Conservation (phyloP, 1,140 invertebrate genomes). For the Prorops nasuta region DNA sequence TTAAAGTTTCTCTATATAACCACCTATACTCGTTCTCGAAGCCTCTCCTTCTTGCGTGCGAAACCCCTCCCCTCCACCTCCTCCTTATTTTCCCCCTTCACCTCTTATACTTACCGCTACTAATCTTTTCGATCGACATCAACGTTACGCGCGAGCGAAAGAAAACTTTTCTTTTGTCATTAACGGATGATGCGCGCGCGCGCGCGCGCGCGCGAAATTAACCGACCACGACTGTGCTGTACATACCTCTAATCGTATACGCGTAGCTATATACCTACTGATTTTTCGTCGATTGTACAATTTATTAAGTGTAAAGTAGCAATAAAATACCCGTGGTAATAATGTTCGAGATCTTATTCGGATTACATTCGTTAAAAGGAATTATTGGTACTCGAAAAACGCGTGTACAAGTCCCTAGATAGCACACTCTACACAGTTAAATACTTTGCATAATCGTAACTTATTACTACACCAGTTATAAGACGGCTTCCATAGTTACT, state of each 20-base stretch:
- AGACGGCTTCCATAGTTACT: constrained; percentile 16
- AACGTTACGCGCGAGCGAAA: constrained; percentile 20
- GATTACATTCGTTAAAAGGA: no score
- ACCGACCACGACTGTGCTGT: constrained; percentile 3
- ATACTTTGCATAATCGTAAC: constrained; percentile 42
- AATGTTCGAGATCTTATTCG: no score
- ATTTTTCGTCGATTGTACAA: no score
- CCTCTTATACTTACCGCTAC: constrained; percentile 4
- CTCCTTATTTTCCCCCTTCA: constrained; percentile 11
- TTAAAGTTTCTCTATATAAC: constrained; percentile 52
- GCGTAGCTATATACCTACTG: no score
- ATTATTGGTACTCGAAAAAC: constrained; percentile 34
- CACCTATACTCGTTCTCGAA: constrained; percentile 37
- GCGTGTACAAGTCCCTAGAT: constrained; percentile 28
- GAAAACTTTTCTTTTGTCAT: not conserved
- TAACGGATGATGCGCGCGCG: not conserved
- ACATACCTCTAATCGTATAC: no score
- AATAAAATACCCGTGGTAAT: no score
- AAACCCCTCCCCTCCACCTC: constrained; percentile 19
- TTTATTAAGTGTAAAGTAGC: no score
- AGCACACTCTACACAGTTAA: constrained; percentile 38
- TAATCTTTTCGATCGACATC: constrained; percentile 29
- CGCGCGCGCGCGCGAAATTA: not conserved
- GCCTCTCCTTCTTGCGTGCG: no score
- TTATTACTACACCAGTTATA: constrained; percentile 30